Conservation (phyloP, 1,140 invertebrate species). For the Leguminivora glycinivorella region DNA sequence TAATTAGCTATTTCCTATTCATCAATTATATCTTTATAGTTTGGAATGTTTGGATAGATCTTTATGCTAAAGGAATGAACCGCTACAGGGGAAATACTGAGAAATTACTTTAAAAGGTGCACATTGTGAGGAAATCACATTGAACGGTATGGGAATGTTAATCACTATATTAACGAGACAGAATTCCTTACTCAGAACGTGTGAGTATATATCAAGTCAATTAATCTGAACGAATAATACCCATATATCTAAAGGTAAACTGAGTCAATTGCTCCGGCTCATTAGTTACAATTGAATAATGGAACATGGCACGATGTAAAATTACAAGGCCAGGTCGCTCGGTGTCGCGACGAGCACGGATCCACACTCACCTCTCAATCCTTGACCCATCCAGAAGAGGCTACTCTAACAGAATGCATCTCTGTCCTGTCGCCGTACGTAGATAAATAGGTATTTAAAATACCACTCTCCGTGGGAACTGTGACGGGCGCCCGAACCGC, state of each 20-base stretch:
- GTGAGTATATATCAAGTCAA: conserved; percentile 47
- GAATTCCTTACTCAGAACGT: conserved; percentile 18
- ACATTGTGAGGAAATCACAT: background rate
- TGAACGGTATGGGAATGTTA: background rate
- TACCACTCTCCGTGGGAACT: conserved; percentile 74
- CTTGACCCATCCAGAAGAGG: conserved; percentile 78
- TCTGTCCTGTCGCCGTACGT: conserved; percentile 71
- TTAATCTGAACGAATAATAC: conserved; percentile 43
- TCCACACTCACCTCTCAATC: conserved; percentile 70
- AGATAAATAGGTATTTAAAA: conserved; percentile 77
- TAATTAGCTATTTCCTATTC: no score
- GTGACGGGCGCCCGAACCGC: conserved; percentile 60
- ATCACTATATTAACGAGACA: conserved; percentile 27
- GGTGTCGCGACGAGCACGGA: conserved; percentile 55
- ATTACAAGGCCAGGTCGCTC: conserved; percentile 65
- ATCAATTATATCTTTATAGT: no score
- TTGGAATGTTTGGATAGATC: no score
- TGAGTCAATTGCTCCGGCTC: conserved; percentile 23
- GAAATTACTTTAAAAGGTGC: background rate
- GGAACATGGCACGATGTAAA: conserved; percentile 52
- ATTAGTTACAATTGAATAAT: conserved; percentile 52
- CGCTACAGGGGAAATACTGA: background rate
- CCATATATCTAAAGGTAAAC: conserved; percentile 22
- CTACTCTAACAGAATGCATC: conserved; percentile 72
- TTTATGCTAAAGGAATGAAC: no score